These are phyloP conservation scores for Brachypalpus laphriformis DNA, from an alignment of 2,888 invertebrate genomes.

Conservation along the genomic window DNA sequence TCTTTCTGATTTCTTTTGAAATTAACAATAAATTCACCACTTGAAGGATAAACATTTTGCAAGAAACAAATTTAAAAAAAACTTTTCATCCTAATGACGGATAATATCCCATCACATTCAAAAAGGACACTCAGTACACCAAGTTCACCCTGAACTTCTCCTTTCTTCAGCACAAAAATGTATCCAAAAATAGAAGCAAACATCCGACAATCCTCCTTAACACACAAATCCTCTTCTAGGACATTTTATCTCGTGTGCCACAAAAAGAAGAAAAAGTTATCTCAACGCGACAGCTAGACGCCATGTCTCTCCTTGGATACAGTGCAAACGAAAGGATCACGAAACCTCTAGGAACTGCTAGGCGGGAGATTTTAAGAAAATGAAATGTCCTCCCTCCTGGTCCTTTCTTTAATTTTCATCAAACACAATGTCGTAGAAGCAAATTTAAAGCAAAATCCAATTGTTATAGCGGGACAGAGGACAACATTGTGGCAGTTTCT, in stretches of 20 bases:
- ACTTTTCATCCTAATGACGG: conserved; percentile 19
- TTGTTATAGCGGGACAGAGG: background rate
- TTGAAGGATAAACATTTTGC: background rate
- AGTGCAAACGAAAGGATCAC: background rate
- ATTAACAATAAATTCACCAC: conserved; percentile 8
- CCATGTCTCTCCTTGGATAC: conserved; percentile 49
- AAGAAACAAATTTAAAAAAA: conserved; percentile 28
- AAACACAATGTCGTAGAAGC: background rate
- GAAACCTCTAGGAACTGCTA: background rate
- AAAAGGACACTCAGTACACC: too few species aligned
- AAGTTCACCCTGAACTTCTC: too few species aligned
- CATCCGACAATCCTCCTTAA: conserved; percentile 18
- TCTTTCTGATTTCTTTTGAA: too few species aligned
- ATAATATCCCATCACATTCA: conserved; percentile 22
- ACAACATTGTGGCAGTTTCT: conserved; percentile 9
- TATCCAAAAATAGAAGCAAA: conserved; percentile 34
- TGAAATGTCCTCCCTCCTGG: background rate
- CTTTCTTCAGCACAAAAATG: conserved; percentile 2
- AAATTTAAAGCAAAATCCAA: conserved; percentile 26
- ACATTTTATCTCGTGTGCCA: conserved; percentile 18
- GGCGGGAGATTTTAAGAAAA: too few species aligned
- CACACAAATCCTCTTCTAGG: conserved; percentile 3
- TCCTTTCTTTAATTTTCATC: conserved; percentile 17
- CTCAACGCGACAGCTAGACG: conserved; percentile 58
- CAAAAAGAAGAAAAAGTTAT: background rate